Conservation (phyloP, 2,797 vertebrate genomes). For the Philypnodon macrostomus region DNA sequence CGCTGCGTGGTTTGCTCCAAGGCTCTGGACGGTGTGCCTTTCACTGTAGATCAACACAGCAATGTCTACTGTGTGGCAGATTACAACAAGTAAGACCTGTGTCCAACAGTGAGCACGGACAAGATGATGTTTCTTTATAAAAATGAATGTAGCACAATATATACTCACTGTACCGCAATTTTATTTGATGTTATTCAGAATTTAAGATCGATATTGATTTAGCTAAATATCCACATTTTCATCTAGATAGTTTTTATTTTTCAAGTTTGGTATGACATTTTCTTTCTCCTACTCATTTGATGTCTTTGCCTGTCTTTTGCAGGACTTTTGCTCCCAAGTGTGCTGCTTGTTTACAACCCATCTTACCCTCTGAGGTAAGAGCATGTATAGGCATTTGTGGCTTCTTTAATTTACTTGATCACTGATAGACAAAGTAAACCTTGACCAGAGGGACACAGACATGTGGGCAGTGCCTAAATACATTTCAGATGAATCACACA, state of each 20-base stretch:
- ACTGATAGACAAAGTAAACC: background rate
- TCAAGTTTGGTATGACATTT: no score
- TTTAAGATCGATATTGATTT: no score
- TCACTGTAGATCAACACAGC: conserved; percentile 89
- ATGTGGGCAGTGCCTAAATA: background rate
- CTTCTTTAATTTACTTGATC: background rate
- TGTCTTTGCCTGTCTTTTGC: conserved; percentile 12
- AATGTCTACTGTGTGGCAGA: conserved; percentile 88
- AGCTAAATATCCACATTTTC: no score
- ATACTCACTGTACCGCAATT: no score
- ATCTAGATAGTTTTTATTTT: no score
- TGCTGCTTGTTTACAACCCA: conserved; percentile 86
- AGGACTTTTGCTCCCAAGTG: conserved; percentile 89
- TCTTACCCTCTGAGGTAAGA: conserved; percentile 86
- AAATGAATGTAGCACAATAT: no score
- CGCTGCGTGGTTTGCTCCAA: conserved; percentile 87
- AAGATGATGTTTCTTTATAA: no score
- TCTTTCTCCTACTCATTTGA: no score
- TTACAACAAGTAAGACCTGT: conserved; percentile 88
- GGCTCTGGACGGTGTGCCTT: conserved; percentile 85
- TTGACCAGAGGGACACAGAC: background rate
- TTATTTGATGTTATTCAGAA: no score
- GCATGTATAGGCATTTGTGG: background rate
- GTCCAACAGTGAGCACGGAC: no score
- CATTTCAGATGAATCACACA: background rate